Conservation (phyloP, 2,113 vertebrate genomes). For the Osmerus eperlanus region DNA sequence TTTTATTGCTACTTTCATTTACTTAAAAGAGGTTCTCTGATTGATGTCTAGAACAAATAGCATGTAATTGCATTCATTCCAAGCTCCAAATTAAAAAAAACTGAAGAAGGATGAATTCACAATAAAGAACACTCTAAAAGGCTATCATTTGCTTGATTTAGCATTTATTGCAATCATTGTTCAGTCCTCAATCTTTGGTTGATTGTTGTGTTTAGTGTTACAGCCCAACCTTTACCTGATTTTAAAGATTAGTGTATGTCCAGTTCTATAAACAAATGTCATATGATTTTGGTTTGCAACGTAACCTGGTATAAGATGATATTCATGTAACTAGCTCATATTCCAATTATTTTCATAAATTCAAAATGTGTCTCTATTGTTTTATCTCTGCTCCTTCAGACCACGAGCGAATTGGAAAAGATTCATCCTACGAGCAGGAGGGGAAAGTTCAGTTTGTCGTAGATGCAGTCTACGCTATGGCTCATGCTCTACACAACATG, state of each 20-base stretch:
- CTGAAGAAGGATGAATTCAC: conserved; percentile 25
- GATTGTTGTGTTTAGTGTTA: background rate
- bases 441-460: conserved; percentile 96
- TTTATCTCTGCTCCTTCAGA: conserved; percentile 64
- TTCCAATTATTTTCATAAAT: background rate
- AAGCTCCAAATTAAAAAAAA: conserved; percentile 46
- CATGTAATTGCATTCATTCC: conserved; percentile 36
- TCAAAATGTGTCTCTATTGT: background rate
- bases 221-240: conserved; percentile 6
- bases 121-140: conserved; percentile 43
- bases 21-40: conserved; percentile 39
- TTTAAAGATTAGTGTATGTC: background rate
- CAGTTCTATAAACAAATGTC: too few species aligned
- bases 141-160: conserved; percentile 55
- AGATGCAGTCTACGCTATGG: conserved; percentile 91
- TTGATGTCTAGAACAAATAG: conserved; percentile 39
- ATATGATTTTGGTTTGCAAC: too few species aligned
- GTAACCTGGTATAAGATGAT: background rate
- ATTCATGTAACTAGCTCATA: background rate
- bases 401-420: conserved; percentile 89
- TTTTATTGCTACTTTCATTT: conserved; percentile 12
- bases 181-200: conserved; percentile 13
- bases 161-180: conserved; percentile 37
- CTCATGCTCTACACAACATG: conserved; percentile 91
- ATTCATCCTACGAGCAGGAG: conserved; percentile 91